Evolutionary conservation across 2,797 vertebrate genomes (phyloP), one percentile per base, ranked within the genome.

Genomic region (Cossypha caffra): DNA sequence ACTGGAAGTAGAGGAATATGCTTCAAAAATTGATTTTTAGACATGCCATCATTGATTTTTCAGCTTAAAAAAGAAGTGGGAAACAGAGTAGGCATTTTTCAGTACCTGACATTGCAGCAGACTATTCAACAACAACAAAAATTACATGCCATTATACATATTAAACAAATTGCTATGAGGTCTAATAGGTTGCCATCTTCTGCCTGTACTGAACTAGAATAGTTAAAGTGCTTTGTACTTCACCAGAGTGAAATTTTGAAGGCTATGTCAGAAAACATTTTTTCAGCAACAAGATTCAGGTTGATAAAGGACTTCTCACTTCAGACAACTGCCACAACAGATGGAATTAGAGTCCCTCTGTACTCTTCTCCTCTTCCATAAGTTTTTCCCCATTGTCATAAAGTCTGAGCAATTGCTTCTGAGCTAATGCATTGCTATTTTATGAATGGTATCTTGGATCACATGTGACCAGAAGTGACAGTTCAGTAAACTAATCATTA

Each of bases 81-180:
- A 40, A 95, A 50, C 21, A 86, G 64, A 64, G 35, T 33, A 94
- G 62, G 38, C 17, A 31, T 95, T 96, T 94, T 92, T 94, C 55
- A 93, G 73, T 88, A 75, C n/a, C 88, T 94, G 19, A 24, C 86
- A 88, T 93, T 91, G 68, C 69, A 91, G 43, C 23, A 96, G 50
- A 66, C 10, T 94, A 80, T 45, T 79, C 61, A 78, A 77, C 8
- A 96, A 77, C 7, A n/a, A 12, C 88, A 57, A 93, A 94, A 88
- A 64, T 73, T 93, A 19, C 57, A 88, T 26, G 66, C 63, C 33
- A 38, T 15, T 28, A 51, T 31, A 26, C 19, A 43, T 71, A 45
- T 47, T 43, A 37, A 81, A 61, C 5, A 55, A 73, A 48, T 58
- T 67, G 40, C 10, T 37, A 8, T 13, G 35, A 37, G 13, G 13